Evolutionary conservation across 2,888 invertebrate genomes (phyloP).

Genomic region (Eilema caniola): DNA sequence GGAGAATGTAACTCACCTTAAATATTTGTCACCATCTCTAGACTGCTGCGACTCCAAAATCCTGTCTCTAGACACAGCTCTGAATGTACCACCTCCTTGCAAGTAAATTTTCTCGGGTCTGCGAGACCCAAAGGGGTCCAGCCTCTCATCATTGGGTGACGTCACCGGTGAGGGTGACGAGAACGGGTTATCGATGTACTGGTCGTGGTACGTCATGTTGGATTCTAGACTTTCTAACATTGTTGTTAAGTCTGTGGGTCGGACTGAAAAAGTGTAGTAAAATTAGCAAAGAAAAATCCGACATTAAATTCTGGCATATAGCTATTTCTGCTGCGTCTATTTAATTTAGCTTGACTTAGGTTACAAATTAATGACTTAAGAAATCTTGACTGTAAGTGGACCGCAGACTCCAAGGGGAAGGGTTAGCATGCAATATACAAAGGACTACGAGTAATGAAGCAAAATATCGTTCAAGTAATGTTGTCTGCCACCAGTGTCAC

Average conservation of each 20-base stretch:
- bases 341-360: no score
- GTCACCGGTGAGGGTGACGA: constrained; percentile 84
- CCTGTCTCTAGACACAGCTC: constrained; percentile 80
- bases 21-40: constrained; percentile 79
- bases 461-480: no score
- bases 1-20: constrained; percentile 63
- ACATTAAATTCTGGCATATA: no score
- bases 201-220: constrained; percentile 76
- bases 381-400: no score
- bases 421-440: no score
- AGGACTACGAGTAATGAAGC: no score
- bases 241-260: constrained; percentile 78
- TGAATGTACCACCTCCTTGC: constrained; percentile 83
- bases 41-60: constrained; percentile 79
- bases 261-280: constrained; percentile 63
- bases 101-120: constrained; percentile 82
- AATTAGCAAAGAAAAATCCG: no score
- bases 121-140: constrained; percentile 71
- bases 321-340: no score
- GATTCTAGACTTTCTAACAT: constrained; percentile 81
- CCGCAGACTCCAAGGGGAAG: no score
- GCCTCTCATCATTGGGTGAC: constrained; percentile 81
- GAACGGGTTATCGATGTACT: constrained; percentile 84
- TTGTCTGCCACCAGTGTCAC: no score
- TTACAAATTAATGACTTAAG: no score